Evolutionary conservation across 1,140 invertebrate species (phyloP).

Genomic region (Ceratoteleas bidentatus): DNA sequence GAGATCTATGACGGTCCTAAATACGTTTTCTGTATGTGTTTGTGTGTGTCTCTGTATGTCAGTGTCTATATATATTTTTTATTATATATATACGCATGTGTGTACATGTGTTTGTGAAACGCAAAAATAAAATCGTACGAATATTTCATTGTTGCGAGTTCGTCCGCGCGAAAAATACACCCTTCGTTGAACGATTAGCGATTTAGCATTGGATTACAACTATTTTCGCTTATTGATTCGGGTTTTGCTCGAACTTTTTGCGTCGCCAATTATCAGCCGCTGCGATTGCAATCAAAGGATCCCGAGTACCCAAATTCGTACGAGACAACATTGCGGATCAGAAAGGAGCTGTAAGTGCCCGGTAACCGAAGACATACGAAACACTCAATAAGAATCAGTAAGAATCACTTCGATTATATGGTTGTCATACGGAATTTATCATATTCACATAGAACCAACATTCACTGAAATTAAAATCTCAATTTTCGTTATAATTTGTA

Average conservation of each 20-base stretch:
- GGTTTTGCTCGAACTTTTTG: conserved; percentile 39
- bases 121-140: conserved; percentile 62
- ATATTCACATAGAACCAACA: no score
- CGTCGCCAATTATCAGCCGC: conserved; percentile 50
- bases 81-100: conserved; percentile 69
- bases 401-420: not conserved
- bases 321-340: conserved; percentile 29
- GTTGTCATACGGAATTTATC: not conserved
- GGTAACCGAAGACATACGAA: conserved; percentile 1
- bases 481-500: no score
- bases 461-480: no score
- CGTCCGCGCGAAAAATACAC: conserved; percentile 30
- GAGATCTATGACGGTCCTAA: no score
- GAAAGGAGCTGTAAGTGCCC: conserved; percentile 10
- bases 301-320: conserved; percentile 66
- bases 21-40: no score
- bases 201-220: conserved; percentile 10
- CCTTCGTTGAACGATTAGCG: conserved; percentile 50
- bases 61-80: conserved; percentile 61
- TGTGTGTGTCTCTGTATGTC: no score
- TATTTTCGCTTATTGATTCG: conserved; percentile 6
- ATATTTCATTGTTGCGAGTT: conserved; percentile 33
- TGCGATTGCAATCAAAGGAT: conserved; percentile 24
- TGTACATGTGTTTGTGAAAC: conserved; percentile 70
- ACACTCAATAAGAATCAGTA: not conserved